Evolutionary conservation across 37 sponge, comb jelly and placozoan genomes (phyloP).

Genomic region (Eunapius fragilis): DNA sequence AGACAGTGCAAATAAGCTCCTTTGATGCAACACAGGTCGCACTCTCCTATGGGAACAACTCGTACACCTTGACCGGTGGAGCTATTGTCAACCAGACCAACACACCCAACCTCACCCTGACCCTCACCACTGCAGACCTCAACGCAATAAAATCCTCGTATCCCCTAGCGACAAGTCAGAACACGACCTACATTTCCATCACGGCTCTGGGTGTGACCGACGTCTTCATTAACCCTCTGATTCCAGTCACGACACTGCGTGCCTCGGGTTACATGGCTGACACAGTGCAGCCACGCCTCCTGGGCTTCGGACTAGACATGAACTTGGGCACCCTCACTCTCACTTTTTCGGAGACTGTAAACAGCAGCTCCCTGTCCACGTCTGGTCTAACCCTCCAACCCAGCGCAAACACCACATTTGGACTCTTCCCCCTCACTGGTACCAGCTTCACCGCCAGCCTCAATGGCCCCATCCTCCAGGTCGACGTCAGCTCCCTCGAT

Average conservation of each 20-base stretch:
- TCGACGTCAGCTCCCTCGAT: constrained; percentile 52
- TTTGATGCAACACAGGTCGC: constrained; percentile 71
- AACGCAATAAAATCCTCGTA: constrained; percentile 74
- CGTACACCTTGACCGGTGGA: constrained; percentile 72
- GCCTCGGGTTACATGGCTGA: constrained; percentile 46
- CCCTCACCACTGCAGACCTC: constrained; percentile 67
- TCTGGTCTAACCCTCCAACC: constrained; percentile 62
- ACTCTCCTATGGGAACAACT: constrained; percentile 5
- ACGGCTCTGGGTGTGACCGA: constrained; percentile 55
- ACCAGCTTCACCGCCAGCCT: constrained; percentile 43
- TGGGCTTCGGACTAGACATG: constrained; percentile 72
- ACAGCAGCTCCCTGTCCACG: constrained; percentile 57
- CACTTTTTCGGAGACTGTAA: constrained; percentile 83
- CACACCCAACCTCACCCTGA: constrained; percentile 36
- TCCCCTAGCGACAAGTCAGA: constrained; percentile 39
- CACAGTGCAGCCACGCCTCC: constrained; percentile 49
- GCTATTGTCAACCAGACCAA: constrained; percentile 43
- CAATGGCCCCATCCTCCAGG: constrained; percentile 51
- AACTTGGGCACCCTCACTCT: constrained; percentile 54
- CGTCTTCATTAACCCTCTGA: constrained; percentile 57
- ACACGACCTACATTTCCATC: constrained; percentile 58
- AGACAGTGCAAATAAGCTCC: constrained; percentile 71
- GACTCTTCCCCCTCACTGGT: constrained; percentile 19
- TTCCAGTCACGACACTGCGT: constrained; percentile 29
- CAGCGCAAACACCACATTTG: constrained; percentile 24